Evolutionary conservation across 2,888 invertebrate species (phyloP).

Genomic region (Pollenia labialis): DNA sequence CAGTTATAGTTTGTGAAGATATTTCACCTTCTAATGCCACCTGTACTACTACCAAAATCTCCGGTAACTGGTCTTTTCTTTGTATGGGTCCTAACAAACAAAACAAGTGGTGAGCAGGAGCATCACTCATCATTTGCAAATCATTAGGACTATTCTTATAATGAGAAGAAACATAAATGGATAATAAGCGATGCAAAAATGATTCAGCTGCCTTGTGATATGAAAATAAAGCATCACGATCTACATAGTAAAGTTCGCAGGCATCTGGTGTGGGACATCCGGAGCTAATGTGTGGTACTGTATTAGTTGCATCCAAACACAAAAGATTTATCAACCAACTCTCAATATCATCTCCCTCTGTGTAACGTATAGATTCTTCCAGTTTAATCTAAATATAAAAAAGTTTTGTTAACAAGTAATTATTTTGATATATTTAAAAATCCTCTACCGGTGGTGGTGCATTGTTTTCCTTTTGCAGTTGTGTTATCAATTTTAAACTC

Average conservation of each 20-base stretch:
- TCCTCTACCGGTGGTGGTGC: slow-evolving; percentile 86
- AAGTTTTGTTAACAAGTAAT: not conserved
- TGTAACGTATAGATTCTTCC: slow-evolving; percentile 98
- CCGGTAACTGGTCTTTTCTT: slow-evolving; percentile 91
- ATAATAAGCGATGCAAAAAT: slow-evolving; percentile 95
- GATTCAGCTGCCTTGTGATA: slow-evolving; percentile 97
- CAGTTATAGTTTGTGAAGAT: slow-evolving; percentile 87
- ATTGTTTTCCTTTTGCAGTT: slow-evolving; percentile 88
- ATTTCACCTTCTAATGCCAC: slow-evolving; percentile 91
- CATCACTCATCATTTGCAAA: slow-evolving; percentile 98
- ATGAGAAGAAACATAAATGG: slow-evolving; percentile 98
- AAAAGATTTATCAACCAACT: slow-evolving; percentile 95
- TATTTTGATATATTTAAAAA: not conserved
- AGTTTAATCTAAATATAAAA: slow-evolving; percentile 87
- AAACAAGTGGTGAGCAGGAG: slow-evolving; percentile 98
- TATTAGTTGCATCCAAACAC: slow-evolving; percentile 92
- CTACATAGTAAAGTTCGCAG: slow-evolving; percentile 95
- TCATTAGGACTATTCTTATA: slow-evolving; percentile 99
- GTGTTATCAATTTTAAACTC: slow-evolving; percentile 96
- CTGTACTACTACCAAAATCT: slow-evolving; percentile 96
- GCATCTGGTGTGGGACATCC: slow-evolving; percentile 95
- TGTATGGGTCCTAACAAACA: slow-evolving; percentile 95
- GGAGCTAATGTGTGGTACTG: slow-evolving; percentile 86
- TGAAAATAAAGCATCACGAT: slow-evolving; percentile 97
- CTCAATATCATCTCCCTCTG: slow-evolving; percentile 93